Evolutionary conservation across 1,140 invertebrate genomes (phyloP).

Genomic region (Cecropterus lyciades): DNA sequence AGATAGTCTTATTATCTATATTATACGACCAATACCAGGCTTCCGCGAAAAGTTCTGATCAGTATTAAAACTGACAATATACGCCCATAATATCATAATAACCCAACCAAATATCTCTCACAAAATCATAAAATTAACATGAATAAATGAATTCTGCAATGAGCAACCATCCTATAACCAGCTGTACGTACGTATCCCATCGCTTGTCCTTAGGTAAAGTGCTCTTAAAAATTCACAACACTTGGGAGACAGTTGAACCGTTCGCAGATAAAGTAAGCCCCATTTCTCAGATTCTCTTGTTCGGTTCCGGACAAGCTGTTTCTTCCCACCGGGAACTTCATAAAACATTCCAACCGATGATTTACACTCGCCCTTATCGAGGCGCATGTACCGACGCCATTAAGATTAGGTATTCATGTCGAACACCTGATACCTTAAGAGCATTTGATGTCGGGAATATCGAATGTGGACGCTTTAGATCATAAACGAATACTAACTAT

Average conservation of each 20-base stretch:
- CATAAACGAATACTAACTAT: conserved; percentile 6
- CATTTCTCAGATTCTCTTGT: conserved; percentile 57
- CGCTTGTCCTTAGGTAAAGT: conserved; percentile 21
- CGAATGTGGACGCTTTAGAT: conserved; percentile 13
- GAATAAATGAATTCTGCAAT: no score
- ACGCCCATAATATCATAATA: no score
- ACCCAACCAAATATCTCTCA: no score
- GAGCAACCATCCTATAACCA: neutral
- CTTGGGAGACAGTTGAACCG: conserved; percentile 42
- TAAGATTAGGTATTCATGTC: conserved; percentile 79
- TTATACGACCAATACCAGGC: no score
- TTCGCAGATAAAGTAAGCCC: conserved; percentile 52
- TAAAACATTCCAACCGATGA: conserved; percentile 68
- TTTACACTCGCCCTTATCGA: conserved; percentile 70
- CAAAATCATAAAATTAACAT: no score
- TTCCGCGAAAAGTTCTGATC: no score
- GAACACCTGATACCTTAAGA: conserved; percentile 77
- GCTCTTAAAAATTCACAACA: conserved; percentile 53
- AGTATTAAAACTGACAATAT: no score
- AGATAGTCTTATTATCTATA: no score
- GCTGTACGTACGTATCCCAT: neutral
- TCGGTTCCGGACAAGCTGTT: conserved; percentile 64
- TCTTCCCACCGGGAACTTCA: conserved; percentile 72
- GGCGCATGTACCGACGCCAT: conserved; percentile 63
- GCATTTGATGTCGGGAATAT: conserved; percentile 47